Base-by-base conservation (phyloP, 2,888 invertebrate species). In the Frankliniella fusca region DNA sequence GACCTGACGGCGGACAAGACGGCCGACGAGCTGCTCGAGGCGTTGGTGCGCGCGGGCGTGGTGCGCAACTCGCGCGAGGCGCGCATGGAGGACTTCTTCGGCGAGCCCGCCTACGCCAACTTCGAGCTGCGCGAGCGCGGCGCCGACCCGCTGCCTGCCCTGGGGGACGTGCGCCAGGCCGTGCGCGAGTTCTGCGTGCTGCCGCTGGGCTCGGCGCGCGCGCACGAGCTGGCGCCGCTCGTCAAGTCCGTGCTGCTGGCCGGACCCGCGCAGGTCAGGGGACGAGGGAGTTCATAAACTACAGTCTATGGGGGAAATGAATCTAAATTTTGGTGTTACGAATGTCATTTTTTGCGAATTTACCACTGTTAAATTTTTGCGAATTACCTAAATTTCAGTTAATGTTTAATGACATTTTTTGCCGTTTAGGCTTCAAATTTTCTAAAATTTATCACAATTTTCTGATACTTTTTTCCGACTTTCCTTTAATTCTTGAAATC, bases 11-110 rank as follows among this genome's bases (percentile, higher is more conserved):
- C 90, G 0, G 91, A 93, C 86, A 87, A 92, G 83, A 88, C 89
- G 0, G 89, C 91, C 0, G 92, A 92, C 85, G 90, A 91, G n/a
- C 89, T 95, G 85, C 94, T 94, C 86, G 93, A 94, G 87, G 91
- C 92, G 86, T 89, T 96, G 83, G 92, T 93, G 8, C 90, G 92
- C 85, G 90, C 91, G 85, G 93, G 93, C 10, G 92, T 96, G 83
- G 92, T 95, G 81, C 90, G 88, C 84, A 90, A 91, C 81, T 93
- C 93, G 86, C 93, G 93, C 0, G 88, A 87, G 81, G 88, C 89
- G 0, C 88, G 88, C 0, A 87, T 95, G 81, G 89, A 91, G 18
- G 93, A 94, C 81, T 94, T 91, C 86, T 90, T 91, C 86, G 95
- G 95, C 0, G 94, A 94, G 86, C 90, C 91, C 83, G 92, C 91